A percentile compares a stretch with the other conserved stretches of the same genome.
phyloP scores from a whole-genome alignment of 2,797 vertebrate species.

The Pseudochirops corinnae region DNA sequence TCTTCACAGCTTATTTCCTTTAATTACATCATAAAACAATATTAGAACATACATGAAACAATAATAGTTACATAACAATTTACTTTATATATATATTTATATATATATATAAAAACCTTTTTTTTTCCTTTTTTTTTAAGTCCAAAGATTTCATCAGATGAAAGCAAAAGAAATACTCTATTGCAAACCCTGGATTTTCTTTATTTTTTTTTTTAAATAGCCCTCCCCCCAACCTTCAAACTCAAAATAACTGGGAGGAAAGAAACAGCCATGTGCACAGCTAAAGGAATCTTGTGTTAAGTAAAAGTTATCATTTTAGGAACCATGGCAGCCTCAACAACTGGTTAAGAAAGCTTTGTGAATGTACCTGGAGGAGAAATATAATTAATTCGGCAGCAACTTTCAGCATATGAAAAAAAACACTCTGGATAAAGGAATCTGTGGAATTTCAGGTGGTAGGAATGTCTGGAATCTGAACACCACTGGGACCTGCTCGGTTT shows the following conservation, averaged over 20 bases:
- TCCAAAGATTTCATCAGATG: constrained; percentile 74
- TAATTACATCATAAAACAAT: constrained; percentile 83
- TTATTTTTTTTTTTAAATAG: constrained; percentile 58
- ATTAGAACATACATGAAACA: constrained; percentile 82
- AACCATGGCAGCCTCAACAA: constrained; percentile 20
- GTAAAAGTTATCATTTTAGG: constrained; percentile 22
- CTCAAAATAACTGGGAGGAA: constrained; percentile 45
- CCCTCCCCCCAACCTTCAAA: constrained; percentile 40
- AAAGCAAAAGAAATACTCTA: constrained; percentile 80
- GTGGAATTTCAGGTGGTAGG: not conserved
- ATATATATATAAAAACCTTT: constrained; percentile 76
- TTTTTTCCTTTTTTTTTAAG: constrained; percentile 66
- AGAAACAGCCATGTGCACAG: constrained; percentile 65
- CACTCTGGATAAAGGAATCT: not conserved
- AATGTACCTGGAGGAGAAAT: constrained; percentile 46
- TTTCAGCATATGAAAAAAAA: not conserved
- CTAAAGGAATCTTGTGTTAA: constrained; percentile 44
- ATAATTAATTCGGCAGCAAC: constrained; percentile 34
- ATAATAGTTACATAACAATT: constrained; percentile 82
- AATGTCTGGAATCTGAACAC: not conserved
- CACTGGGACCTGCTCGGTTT: not conserved
- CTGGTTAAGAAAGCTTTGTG: constrained; percentile 28
- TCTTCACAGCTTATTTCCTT: constrained; percentile 81
- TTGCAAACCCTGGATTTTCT: constrained; percentile 72
- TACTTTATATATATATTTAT: constrained; percentile 80